Base-by-base conservation (phyloP, 2,797 vertebrate species). In the Pantherophis alleghaniensis region DNA sequence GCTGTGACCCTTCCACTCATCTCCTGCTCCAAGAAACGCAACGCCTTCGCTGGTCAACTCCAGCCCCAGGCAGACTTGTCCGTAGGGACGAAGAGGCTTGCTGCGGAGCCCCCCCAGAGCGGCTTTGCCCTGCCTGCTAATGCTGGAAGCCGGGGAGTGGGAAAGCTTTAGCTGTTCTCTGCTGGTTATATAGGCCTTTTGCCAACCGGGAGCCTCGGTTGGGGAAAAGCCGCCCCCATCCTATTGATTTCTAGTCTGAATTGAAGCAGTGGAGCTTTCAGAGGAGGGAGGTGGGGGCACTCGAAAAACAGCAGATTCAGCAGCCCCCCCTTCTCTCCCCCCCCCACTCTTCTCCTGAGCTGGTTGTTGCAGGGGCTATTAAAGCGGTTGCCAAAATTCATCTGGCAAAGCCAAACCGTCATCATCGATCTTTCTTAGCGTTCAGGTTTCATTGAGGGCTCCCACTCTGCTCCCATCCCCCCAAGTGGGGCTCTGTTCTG, bases 201-300 rank as follows among this genome's bases (percentile, higher is more conserved):
- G 55, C 5, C 61, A 11, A n/a, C 4, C 22, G 59, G 1, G 57
- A 28, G 18, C 47, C 88, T 26, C 26, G 37, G 9, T 3, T 0
- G 3, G 9, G 3, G n/a, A 28, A 57, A 0, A 0, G 2, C 61
- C 2, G 0, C 0, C 7, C 0, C 20, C 87, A 11, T 0, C 0
- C 3, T 2, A 0, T 89, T 22, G 0, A 57, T 24, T 13, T 16
- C 2, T 55, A 7, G 3, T 0, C 5, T 1, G 56, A 90, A 83
- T 32, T 59, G 91, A 89, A 10, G 42, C 42, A 42, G 42, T 42
- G 42, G 42, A 3, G 42, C 42, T 42, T 42, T 61, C 14, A 5
- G 55, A 7, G 26, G 60, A 37, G 47, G 13, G 11, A 9, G 9
- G 83, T 1, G 20, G 60, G 61, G 51, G 60, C 13, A 47, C 24